Evolutionary conservation across 2,113 vertebrate species (phyloP), one percentile per base, ranked within the genome.

Genomic region (Ammodytes dubius): DNA sequence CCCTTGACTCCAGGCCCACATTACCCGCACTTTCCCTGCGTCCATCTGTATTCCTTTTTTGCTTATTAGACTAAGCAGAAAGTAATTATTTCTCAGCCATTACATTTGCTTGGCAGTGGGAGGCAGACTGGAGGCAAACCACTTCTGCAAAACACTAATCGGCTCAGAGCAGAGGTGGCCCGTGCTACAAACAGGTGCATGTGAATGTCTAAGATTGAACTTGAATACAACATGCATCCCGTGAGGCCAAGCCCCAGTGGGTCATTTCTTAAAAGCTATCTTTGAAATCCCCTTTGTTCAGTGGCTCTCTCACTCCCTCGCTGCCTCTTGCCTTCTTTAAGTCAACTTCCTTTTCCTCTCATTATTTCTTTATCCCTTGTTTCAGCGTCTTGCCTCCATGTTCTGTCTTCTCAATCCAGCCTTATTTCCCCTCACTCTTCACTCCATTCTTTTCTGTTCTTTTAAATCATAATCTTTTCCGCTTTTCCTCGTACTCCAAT

Each of bases 81-180:
- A 78, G 87, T 90, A 88, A 92, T 93, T 91, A 91, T 91, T 88
- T 88, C 76, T 75, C 77, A 73, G 81, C 76, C 69, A 76, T 95
- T 94, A 71, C 76, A 87, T 78, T 86, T 70, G n/a, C 77, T 71
- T 70, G 74, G 84, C 84, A 77, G 86, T 74, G 70, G 83, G 84
- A 92, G 52, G 77, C 73, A 70, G 54, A 85, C 88, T 82, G 68
- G 66, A 79, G 86, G 83, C 79, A 81, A 84, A 84, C 64, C 84
- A 66, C 72, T 86, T 72, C 68, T 72, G 75, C 77, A 85, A 81
- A 27, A 27, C 27, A 86, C 84, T 85, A 89, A 90, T 85, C 64
- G 15, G 68, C 71, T 77, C 77, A 73, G 71, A 68, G 61, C 68
- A 67, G 75, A 53, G 86, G 70, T 83, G 83, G 64, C 68, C 27